Evolutionary conservation across 2,797 vertebrate species (phyloP), one percentile per base, ranked within the genome.

Genomic region (Epinephelus coioides): DNA sequence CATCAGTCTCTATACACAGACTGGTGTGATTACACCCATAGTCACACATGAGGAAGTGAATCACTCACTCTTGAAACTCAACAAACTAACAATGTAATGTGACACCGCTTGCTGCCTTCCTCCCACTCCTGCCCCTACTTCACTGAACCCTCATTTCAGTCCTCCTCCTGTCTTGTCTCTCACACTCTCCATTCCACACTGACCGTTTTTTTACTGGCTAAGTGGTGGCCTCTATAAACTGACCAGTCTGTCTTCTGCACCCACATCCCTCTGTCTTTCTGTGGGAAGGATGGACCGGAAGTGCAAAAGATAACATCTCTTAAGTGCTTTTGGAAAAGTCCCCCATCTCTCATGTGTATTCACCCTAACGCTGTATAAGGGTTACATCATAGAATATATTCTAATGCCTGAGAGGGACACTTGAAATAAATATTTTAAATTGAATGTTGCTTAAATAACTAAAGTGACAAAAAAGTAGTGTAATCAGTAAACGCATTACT

Each of bases 181-280:
- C 65, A 69, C 14, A 12, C 34, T 56, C 65, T 43, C 51, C 25
- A 14, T 78, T 61, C 78, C 79, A 70, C 71, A 83, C 27, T 66
- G 63, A 72, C 34, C 18, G 1, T 30, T 30, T 70, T 76, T 71
- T 65, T 30, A 62, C 27, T 49, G 50, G 70, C 51, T 89, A 90
- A 90, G 86, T 89, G 79, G 63, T 88, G 78, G 66, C 77, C 67
- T 78, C 82, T 85, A 49, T 77, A 76, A 89, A 84, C 59, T 87
- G 84, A 89, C 77, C 75, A 60, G 57, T 69, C 80, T 63, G 79
- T 81, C 64, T 74, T 70, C 83, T 68, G 19, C 77, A 70, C 78
- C 49, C 73, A 79, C 71, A 77, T 65, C 76, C 43, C 38, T 55
- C 62, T 44, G 27, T 30, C 27, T 30, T 30, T 30, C 27, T 30